These are phyloP conservation scores for Hymenochirus boettgeri DNA, from an alignment of 2,113 vertebrate genomes.

Conservation along the genomic window DNA sequence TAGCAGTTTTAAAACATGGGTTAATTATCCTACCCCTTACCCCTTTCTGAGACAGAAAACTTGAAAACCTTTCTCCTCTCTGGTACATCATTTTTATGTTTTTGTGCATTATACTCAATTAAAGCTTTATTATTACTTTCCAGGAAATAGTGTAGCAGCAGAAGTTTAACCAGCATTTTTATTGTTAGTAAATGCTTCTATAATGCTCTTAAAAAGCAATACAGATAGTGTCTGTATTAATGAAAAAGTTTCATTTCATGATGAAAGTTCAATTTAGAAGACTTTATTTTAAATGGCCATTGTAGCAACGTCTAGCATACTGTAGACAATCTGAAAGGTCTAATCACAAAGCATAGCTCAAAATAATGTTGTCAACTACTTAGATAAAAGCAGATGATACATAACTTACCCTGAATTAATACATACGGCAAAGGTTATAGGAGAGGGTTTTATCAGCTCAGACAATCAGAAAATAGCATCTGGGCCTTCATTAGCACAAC, in stretches of 20 bases:
- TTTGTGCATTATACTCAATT: not conserved
- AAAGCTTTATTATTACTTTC: not conserved
- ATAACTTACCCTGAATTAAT: not conserved
- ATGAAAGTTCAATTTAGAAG: too few relatives aligned
- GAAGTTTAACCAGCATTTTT: too few relatives aligned
- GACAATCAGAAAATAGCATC: too few relatives aligned
- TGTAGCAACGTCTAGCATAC: not conserved
- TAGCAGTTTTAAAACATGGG: not conserved
- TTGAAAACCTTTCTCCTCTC: not conserved
- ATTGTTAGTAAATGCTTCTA: too few relatives aligned
- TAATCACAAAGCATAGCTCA: not conserved
- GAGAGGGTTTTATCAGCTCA: too few relatives aligned
- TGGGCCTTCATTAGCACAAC: too few relatives aligned
- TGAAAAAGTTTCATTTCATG: too few relatives aligned
- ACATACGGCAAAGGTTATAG: not conserved
- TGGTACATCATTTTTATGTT: not conserved
- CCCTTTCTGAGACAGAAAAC: not conserved
- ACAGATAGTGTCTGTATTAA: too few relatives aligned
- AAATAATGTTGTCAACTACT: not conserved
- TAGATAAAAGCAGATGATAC: conserved; percentile 17
- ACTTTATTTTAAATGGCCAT: not conserved
- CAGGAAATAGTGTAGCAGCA: too few relatives aligned
- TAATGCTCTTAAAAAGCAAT: too few relatives aligned
- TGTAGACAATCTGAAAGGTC: not conserved
- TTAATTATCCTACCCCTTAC: not conserved